Base-by-base conservation (phyloP, 2,113 vertebrate species). In the Phoxinus phoxinus region DNA sequence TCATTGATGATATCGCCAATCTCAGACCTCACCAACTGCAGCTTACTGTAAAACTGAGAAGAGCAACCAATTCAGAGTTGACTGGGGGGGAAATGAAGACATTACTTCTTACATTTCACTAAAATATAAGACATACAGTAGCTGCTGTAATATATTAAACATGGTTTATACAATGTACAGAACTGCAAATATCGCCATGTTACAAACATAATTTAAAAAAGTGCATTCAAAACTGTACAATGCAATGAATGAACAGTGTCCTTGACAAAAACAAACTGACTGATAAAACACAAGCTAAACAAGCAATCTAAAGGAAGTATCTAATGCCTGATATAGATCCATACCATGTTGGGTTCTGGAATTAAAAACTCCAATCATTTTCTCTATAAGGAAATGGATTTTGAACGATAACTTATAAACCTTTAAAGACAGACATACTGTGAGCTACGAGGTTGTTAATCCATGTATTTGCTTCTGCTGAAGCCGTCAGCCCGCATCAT, bases 21-120 rank as follows among this genome's bases (percentile, higher is more conserved):
- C 94, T 99, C 98, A 0, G 94, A 96, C 94, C 96, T 97, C 90
- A 99, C 95, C 0, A 96, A 88, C 95, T 98, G 97, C 17, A 99
- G 95, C 93, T 97, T 98, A 90, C 95, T 93, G 0, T 96, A 98
- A 69, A 99, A 89, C 98, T 99, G 90, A 0, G 37, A 3, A 21
- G 27, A 81, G 35, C 71, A 87, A 72, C 19, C 37, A 30, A 56
- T 63, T 23, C 53, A n/a, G 48, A 8, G n/a, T 78, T 81, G 3
- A 63, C 13, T 17, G 7, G 30, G 6, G 6, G 12, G 35, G 10
- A 44, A 25, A 30, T 17, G 7, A 25, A 44, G 37, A 46, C 21
- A 13, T 46, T 12, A 51, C 3, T 1, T 51, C 48, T 17, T 17
- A 51, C 1, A 41, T 41, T 41, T 41, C 27, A 13, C 4, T 51